These are phyloP conservation scores for Epicampocera succincta DNA, from an alignment of 2,888 invertebrate genomes.

Conservation along the genomic window DNA sequence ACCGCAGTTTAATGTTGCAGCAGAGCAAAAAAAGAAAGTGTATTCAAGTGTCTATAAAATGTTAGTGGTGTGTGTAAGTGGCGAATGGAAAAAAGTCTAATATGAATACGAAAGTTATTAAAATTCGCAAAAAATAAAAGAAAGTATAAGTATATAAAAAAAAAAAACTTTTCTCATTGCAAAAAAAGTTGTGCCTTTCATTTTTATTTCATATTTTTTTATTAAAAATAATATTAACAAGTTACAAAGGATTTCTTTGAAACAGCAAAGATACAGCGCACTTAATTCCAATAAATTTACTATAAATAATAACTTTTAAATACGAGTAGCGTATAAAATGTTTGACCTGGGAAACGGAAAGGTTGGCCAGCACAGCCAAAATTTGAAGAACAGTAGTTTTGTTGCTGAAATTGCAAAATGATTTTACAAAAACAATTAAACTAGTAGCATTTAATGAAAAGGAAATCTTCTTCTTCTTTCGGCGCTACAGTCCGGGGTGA, in stretches of 20 bases:
- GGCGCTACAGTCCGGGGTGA: no score
- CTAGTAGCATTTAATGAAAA: no score
- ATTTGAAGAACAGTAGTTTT: no score
- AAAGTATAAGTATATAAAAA: background rate
- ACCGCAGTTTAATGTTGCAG: constrained; percentile 32
- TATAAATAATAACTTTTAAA: no score
- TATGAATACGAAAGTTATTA: constrained; percentile 38
- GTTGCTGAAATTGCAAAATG: no score
- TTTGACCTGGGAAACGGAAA: no score
- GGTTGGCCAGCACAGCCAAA: no score
- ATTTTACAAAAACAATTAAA: no score
- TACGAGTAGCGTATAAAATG: no score
- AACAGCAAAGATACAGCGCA: background rate
- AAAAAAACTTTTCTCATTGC: constrained; percentile 30
- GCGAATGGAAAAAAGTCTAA: constrained; percentile 23
- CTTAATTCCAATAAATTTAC: constrained; percentile 3
- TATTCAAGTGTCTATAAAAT: constrained; percentile 26
- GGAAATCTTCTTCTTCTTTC: no score
- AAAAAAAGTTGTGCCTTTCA: constrained; percentile 32
- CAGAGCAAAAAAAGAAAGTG: background rate
- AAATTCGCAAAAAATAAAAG: constrained; percentile 8
- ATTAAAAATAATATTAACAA: background rate
- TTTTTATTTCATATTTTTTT: background rate
- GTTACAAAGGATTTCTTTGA: no score
- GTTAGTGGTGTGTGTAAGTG: constrained; percentile 23